phyloP scores from a whole-genome alignment of 2,113 vertebrate species.

The Probosciger aterrimus region DNA sequence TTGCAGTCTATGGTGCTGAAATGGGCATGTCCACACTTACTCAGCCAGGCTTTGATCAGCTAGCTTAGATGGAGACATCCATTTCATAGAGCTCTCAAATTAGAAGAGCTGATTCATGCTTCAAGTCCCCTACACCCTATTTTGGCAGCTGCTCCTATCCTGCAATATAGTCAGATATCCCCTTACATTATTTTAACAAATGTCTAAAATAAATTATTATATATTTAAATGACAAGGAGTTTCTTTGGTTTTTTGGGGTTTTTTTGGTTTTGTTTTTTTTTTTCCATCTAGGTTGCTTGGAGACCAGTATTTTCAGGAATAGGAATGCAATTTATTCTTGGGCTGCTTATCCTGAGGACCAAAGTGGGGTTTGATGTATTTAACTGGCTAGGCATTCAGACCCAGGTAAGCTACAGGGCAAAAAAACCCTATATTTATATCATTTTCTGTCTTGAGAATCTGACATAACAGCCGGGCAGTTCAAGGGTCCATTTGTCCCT shows the following conservation, averaged over 20 bases:
- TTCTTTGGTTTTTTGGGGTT: not conserved
- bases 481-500: not conserved
- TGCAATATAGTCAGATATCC: not conserved
- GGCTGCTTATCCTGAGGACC: constrained; percentile 82
- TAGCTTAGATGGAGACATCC: not conserved
- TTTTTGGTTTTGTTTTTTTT: not conserved
- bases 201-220: not conserved
- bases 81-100: not conserved
- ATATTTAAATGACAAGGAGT: not conserved
- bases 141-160: not conserved
- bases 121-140: not conserved
- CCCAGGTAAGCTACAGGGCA: constrained; percentile 72
- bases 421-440: not conserved
- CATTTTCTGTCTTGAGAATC: not conserved
- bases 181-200: not conserved
- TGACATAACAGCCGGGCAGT: not conserved
- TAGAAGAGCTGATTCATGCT: not conserved
- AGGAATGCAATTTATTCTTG: constrained; percentile 83
- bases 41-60: not conserved
- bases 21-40: not conserved
- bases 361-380: constrained; percentile 74
- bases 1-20: not conserved
- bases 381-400: constrained; percentile 80
- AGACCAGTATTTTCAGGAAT: constrained; percentile 81
- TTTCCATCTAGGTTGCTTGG: constrained; percentile 77